Percentiles rank a stretch among this genome's conserved stretches.
phyloP scores from a whole-genome alignment of 2,888 invertebrate genomes.

The Rhopalosiphum nymphaeae region DNA sequence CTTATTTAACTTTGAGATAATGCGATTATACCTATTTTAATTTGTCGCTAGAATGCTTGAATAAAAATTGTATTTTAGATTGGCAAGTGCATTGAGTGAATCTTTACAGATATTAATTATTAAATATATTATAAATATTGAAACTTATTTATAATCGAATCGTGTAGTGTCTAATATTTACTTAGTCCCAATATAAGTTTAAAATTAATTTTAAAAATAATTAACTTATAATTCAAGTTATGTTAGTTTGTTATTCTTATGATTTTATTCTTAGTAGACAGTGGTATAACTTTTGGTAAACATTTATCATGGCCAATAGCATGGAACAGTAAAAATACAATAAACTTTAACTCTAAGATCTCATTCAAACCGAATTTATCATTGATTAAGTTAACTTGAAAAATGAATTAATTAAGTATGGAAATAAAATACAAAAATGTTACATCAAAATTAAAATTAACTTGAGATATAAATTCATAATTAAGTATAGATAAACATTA shows the following conservation, averaged over 20 bases:
- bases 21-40: too few species aligned
- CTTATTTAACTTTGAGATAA: too few species aligned
- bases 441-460: background rate
- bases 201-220: background rate
- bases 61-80: too few species aligned
- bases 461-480: background rate
- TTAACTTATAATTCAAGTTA: background rate
- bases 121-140: too few species aligned
- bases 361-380: background rate
- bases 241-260: background rate
- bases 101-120: too few species aligned
- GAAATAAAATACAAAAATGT: background rate
- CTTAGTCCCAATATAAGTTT: background rate
- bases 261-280: background rate
- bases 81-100: too few species aligned
- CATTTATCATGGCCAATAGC: background rate
- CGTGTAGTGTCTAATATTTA: too few species aligned
- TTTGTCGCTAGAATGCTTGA: too few species aligned
- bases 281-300: background rate
- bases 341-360: background rate
- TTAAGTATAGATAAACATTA: background rate
- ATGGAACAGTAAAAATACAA: background rate
- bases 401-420: background rate
- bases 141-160: too few species aligned
- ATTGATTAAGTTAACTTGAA: background rate